Conservation (phyloP, 1,140 invertebrate genomes). For the Achroia grisella region DNA sequence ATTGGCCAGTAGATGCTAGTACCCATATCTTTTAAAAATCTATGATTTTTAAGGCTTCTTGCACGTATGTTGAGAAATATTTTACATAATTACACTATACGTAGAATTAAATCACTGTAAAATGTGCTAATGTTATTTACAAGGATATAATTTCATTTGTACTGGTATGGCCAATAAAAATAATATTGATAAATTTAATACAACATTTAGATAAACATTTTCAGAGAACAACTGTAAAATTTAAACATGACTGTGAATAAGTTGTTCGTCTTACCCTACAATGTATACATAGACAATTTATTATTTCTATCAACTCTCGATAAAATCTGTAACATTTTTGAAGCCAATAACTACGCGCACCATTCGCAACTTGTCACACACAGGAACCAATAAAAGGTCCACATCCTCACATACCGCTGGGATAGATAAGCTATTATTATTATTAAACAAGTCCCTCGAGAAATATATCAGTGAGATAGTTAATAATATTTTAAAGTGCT, state of each 20-base stretch:
- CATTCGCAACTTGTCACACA: slow-evolving; percentile 2
- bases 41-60: slow-evolving; percentile 71
- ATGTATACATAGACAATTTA: slow-evolving; percentile 45
- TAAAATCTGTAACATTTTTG: slow-evolving; percentile 51
- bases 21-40: slow-evolving; percentile 68
- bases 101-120: slow-evolving; percentile 57
- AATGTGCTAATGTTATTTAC: slow-evolving; percentile 59
- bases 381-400: background rate
- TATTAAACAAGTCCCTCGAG: slow-evolving; percentile 16
- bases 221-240: slow-evolving; percentile 48
- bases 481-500: slow-evolving; percentile 23
- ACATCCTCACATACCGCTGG: background rate
- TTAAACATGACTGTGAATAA: slow-evolving; percentile 39
- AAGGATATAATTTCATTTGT: slow-evolving; percentile 56
- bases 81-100: slow-evolving; percentile 69
- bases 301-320: slow-evolving; percentile 47
- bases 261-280: slow-evolving; percentile 29
- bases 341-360: slow-evolving; percentile 21
- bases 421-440: slow-evolving; percentile 8
- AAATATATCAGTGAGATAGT: background rate
- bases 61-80: slow-evolving; percentile 61
- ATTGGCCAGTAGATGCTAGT: slow-evolving; percentile 55
- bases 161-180: slow-evolving; percentile 66
- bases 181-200: slow-evolving; percentile 47
- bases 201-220: slow-evolving; percentile 59